Evolutionary conservation across 2,797 vertebrate genomes (phyloP).

Genomic region (Leptatherina wallacei): DNA sequence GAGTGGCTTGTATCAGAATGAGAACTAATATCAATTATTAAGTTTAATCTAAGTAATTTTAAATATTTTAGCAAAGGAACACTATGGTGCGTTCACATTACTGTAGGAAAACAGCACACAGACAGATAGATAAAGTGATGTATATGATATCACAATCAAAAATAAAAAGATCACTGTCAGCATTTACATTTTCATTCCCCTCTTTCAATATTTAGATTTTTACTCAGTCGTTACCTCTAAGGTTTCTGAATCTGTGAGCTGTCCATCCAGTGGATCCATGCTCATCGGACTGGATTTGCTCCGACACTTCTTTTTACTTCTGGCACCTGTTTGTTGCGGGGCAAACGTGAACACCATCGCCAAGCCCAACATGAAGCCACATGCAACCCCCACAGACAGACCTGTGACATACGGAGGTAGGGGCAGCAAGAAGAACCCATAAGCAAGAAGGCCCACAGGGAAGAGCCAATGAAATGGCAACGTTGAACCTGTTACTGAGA

Average conservation of each 20-base stretch:
- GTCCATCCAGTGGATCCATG: conserved; percentile 38
- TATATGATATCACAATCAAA: background rate
- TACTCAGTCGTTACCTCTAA: conserved; percentile 80
- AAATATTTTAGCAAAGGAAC: background rate
- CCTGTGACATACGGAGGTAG: conserved; percentile 86
- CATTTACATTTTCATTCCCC: background rate
- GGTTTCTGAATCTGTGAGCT: conserved; percentile 47
- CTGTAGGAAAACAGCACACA: background rate
- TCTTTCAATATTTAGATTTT: background rate
- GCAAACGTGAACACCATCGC: conserved; percentile 80
- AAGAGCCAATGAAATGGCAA: conserved; percentile 82
- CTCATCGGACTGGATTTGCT: conserved; percentile 33
- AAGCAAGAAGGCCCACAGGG: conserved; percentile 82
- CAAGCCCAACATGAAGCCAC: conserved; percentile 86
- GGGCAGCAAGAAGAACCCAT: conserved; percentile 87
- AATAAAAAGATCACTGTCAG: too few species aligned
- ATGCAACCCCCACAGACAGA: conserved; percentile 84
- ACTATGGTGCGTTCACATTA: background rate
- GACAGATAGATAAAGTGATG: background rate
- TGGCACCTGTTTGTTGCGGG: conserved; percentile 32
- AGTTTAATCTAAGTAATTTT: background rate
- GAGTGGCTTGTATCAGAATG: background rate
- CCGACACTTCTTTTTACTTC: conserved; percentile 9
- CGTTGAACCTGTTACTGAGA: conserved; percentile 22
- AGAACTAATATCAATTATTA: too few species aligned